A percentile compares a stretch with the other conserved stretches of the same genome.
These are phyloP conservation scores for Clitarchus hookeri DNA, from an alignment of 2,888 invertebrate genomes.

Conservation along the genomic window DNA sequence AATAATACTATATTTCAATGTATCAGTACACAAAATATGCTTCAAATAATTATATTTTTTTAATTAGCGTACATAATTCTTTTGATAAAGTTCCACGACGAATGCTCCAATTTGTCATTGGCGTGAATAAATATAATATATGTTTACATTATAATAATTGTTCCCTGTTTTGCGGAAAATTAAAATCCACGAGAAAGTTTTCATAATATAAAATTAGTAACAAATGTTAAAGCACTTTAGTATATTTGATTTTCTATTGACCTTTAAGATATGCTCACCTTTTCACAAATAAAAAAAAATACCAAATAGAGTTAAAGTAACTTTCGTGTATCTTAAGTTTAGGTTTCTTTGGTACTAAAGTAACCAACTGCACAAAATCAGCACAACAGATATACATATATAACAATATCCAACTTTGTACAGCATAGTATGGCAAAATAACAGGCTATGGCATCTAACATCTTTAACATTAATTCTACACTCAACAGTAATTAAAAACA, in stretches of 20 bases:
- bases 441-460: constrained; percentile 17
- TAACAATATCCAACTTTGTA: neutral
- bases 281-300: neutral
- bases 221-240: neutral
- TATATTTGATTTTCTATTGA: neutral
- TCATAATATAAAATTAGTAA: neutral
- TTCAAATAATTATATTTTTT: constrained; percentile 35
- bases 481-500: constrained; percentile 26
- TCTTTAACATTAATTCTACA: constrained; percentile 18
- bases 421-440: constrained; percentile 16
- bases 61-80: constrained; percentile 30
- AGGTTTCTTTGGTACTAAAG: neutral
- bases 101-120: constrained; percentile 19
- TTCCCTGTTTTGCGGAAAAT: constrained; percentile 31
- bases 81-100: constrained; percentile 23
- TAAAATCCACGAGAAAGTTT: constrained; percentile 18
- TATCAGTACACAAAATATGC: constrained; percentile 38
- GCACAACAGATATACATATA: neutral
- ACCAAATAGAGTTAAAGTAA: neutral
- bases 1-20: constrained; percentile 29
- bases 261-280: neutral
- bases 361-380: neutral
- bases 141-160: constrained; percentile 26
- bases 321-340: neutral
- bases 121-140: constrained; percentile 27